These are phyloP conservation scores for Phyllostomus discolor DNA, from an alignment of 2,113 vertebrate genomes.

Conservation along the genomic window DNA sequence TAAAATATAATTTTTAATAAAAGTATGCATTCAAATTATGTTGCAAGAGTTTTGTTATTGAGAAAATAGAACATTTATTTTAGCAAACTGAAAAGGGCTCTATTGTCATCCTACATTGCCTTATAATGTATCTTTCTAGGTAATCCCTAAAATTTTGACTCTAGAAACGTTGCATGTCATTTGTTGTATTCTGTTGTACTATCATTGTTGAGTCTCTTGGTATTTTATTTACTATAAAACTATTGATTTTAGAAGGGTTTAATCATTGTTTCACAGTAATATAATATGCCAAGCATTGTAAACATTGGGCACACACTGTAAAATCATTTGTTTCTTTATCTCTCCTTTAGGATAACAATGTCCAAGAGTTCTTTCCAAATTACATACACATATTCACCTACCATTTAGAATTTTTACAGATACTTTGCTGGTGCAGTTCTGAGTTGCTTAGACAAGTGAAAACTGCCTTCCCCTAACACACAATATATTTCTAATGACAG, in stretches of 20 bases:
- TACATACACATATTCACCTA: not conserved
- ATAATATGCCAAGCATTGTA: not conserved
- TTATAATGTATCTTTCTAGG: not conserved
- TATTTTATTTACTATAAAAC: not conserved
- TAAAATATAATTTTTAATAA: conserved; percentile 5
- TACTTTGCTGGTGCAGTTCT: not conserved
- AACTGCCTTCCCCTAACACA: not conserved
- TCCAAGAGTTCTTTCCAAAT: not conserved
- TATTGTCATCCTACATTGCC: not conserved
- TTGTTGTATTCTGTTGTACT: not conserved
- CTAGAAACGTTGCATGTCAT: not conserved
- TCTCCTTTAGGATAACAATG: not conserved
- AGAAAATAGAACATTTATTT: not conserved
- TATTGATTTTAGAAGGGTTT: not conserved
- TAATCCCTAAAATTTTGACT: not conserved
- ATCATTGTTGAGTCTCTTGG: not conserved
- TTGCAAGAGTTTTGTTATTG: not conserved
- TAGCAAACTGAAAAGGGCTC: not conserved
- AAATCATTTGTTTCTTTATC: not conserved
- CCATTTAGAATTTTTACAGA: not conserved
- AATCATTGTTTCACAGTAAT: not conserved
- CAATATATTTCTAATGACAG: not conserved
- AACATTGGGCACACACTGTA: not conserved
- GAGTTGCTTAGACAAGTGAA: not conserved
- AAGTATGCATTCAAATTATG: not conserved